Evolutionary conservation across 2,113 vertebrate genomes (phyloP), one percentile per base, ranked within the genome.

Genomic region (Lophochroa leadbeateri): DNA sequence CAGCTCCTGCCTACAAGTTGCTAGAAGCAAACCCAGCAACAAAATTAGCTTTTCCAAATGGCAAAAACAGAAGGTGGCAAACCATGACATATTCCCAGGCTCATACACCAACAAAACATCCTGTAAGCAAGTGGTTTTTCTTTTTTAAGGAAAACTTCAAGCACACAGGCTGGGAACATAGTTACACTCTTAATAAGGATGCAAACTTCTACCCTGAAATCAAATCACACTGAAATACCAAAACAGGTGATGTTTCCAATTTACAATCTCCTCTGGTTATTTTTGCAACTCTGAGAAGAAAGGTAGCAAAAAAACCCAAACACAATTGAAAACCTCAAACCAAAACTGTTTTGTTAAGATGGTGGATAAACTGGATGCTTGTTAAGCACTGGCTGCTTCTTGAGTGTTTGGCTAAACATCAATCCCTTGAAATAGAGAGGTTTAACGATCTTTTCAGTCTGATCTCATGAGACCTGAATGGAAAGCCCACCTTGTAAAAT

Each of bases 21-120:
- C 84, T 93, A 79, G 82, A 63, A 90, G 71, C 95, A 86, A 93
- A 81, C 44, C 79, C 57, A 53, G 79, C 3, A n/a, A 86, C 65
- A 86, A 81, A 97, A 96, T 92, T 64, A 83, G 64, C 90, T 94
- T 91, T 85, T 78, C 93, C 95, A 97, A 96, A 96, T 78, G 91
- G 90, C 83, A 95, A 71, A 94, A 90, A 61, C 95, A 96, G 95
- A 82, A 86, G 90, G 91, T 90, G 87, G 43, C 94, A 95, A 92
- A 76, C 60, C 52, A 44, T 71, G 64, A 55, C 85, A 86, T 79
- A 35, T 93, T 95, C 90, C 79, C 85, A 92, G 82, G 71, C 93
- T 96, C 60, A 23, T 6, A 13, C 33, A 64, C 28, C 49, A 71
- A 55, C 65, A 85, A 93, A 92, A 79, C 13, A 70, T 67, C 79